Evolutionary conservation across 2,113 vertebrate genomes (phyloP).

Genomic region (Protobothrops flavoviridis): DNA sequence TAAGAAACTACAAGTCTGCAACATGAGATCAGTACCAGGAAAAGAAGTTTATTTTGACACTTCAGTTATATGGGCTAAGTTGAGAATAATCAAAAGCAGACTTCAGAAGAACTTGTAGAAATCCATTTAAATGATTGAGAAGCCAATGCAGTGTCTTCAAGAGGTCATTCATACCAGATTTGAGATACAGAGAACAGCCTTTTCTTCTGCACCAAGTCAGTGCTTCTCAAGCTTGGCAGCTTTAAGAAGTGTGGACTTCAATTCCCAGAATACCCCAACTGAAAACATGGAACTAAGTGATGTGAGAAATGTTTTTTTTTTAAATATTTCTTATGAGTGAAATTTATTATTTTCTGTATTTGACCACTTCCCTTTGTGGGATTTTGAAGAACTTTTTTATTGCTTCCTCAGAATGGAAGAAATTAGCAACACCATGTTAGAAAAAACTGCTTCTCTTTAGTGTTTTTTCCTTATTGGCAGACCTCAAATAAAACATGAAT

Average conservation of each 20-base stretch:
- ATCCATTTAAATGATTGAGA: background rate
- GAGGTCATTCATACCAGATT: background rate
- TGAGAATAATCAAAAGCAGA: background rate
- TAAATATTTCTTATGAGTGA: background rate
- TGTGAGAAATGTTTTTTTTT: background rate
- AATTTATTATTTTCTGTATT: slow-evolving; percentile 26
- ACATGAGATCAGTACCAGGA: background rate
- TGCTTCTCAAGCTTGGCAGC: background rate
- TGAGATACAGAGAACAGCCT: background rate
- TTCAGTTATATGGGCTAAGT: background rate
- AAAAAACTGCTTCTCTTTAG: background rate
- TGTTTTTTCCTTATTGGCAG: background rate
- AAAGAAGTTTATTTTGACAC: background rate
- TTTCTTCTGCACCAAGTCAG: background rate
- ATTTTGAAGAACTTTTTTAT: background rate
- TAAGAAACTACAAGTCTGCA: background rate
- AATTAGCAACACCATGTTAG: background rate
- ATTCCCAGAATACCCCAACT: background rate
- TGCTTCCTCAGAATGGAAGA: background rate
- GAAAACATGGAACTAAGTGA: background rate
- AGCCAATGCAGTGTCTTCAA: background rate
- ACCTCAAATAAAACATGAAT: background rate
- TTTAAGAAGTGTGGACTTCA: background rate
- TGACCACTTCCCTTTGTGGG: background rate
- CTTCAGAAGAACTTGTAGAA: background rate